Evolutionary conservation across 2,797 vertebrate species (phyloP), one percentile per base, ranked within the genome.

Genomic region (Darevskia nairensis): DNA sequence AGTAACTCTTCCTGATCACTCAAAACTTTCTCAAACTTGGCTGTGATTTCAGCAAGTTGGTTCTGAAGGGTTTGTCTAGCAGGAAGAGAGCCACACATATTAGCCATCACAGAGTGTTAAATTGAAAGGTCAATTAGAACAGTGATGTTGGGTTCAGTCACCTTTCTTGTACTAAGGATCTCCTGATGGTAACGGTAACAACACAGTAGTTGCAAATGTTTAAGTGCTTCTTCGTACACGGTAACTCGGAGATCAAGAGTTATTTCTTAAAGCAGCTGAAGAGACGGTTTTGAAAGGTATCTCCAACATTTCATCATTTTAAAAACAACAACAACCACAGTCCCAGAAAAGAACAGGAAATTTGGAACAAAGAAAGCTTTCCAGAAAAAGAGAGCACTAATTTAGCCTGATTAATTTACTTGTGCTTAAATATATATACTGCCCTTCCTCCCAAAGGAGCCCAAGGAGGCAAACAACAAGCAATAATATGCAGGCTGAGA

Each of bases 21-120:
- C 29, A 17, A 1, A 27, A 85, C 21, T 50, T 69, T 81, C 61
- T 81, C 6, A 66, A 4, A 85, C 3, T 3, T 0, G 6, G 4
- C 3, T 59, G 59, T 32, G 35, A 82, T 69, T 21, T 68, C 44
- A 68, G 76, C n/a, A 41, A 93, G 82, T 89, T 94, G 95, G 89
- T 94, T 94, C 50, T 93, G 95, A 75, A 82, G 80, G 25, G 82
- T 2, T 69, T 86, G 0, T 79, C 96, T 97, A 72, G 81, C 75
- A 87, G 82, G 46, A 35, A 39, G 35, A 90, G 27, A 88, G 13
- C 92, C 77, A 80, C 21, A 82, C 15, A 59, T 13, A 80, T 46
- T 61, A 74, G 21, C 39, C 80, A 61, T 21, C 39, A 72, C 7
- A 23, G 11, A 23, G 11, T 41, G 25, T 25, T 32, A 84, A 84